Evolutionary conservation across 1,140 invertebrate species (phyloP).

Genomic region (Potamilus streckersoni): DNA sequence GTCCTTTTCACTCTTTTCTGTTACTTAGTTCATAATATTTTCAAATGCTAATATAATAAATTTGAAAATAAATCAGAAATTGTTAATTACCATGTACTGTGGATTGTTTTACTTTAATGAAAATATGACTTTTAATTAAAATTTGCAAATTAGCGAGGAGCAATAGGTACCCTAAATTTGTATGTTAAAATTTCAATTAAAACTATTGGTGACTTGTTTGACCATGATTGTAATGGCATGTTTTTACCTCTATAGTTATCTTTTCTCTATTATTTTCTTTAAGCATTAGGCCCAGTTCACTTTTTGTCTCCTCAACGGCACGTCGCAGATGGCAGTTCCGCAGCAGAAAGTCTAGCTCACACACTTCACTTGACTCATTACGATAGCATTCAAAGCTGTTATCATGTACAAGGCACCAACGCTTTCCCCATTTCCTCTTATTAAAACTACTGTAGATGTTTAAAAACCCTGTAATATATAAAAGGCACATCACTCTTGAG

Average conservation of each 20-base stretch:
- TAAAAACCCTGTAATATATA: constrained; percentile 46
- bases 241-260: constrained; percentile 58
- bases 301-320: constrained; percentile 54
- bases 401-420: constrained; percentile 56
- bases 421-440: constrained; percentile 53
- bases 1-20: too few species aligned
- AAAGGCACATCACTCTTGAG: not conserved
- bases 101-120: not conserved
- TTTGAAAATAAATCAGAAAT: too few species aligned
- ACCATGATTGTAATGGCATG: not conserved
- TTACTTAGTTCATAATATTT: too few species aligned
- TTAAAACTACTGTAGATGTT: constrained; percentile 61
- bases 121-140: too few species aligned
- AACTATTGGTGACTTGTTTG: not conserved
- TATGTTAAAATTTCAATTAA: too few species aligned
- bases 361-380: constrained; percentile 40
- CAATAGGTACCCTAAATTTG: too few species aligned
- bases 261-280: constrained; percentile 51
- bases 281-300: constrained; percentile 56
- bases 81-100: too few species aligned
- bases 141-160: too few species aligned
- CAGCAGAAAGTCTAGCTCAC: constrained; percentile 55
- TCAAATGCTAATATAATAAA: too few species aligned
- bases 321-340: constrained; percentile 50
- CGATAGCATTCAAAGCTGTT: constrained; percentile 58